A percentile compares a stretch with the other conserved stretches of the same genome.
Evolutionary conservation across 2,888 invertebrate species (phyloP).

Genomic region (Papilio gigon): DNA sequence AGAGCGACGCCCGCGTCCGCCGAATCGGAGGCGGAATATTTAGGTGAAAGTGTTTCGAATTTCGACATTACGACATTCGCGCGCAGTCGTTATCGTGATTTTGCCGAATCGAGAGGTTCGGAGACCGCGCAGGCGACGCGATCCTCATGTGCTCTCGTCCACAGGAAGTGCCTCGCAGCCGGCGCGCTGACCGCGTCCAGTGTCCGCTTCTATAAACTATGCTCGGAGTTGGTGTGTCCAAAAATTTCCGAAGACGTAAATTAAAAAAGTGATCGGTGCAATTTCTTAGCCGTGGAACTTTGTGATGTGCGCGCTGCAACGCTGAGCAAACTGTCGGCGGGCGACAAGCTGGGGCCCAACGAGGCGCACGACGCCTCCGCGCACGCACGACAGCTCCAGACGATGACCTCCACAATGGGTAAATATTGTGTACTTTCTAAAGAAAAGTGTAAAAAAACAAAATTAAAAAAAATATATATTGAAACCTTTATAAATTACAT

Average conservation of each 20-base stretch:
- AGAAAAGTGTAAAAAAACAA: constrained; percentile 15
- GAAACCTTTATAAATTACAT: no score
- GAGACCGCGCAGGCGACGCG: constrained; percentile 63
- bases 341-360: constrained; percentile 70
- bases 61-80: constrained; percentile 83
- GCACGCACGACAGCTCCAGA: constrained; percentile 74
- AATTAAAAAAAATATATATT: not conserved
- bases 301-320: constrained; percentile 70
- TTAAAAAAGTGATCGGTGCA: constrained; percentile 76
- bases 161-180: constrained; percentile 70
- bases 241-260: constrained; percentile 72
- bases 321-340: constrained; percentile 75
- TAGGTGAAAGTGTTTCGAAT: constrained; percentile 83
- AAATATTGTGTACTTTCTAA: constrained; percentile 56
- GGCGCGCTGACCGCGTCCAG: constrained; percentile 67
- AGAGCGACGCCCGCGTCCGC: constrained; percentile 82
- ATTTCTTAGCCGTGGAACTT: constrained; percentile 63
- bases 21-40: constrained; percentile 82
- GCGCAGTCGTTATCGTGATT: constrained; percentile 83
- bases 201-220: constrained; percentile 72
- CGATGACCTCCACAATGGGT: constrained; percentile 82
- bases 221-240: constrained; percentile 73
- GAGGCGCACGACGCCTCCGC: constrained; percentile 75
- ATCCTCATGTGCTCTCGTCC: constrained; percentile 60
- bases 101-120: constrained; percentile 81